phyloP scores from a whole-genome alignment of 2,888 invertebrate genomes.

The Amphipyra tragopoginis region DNA sequence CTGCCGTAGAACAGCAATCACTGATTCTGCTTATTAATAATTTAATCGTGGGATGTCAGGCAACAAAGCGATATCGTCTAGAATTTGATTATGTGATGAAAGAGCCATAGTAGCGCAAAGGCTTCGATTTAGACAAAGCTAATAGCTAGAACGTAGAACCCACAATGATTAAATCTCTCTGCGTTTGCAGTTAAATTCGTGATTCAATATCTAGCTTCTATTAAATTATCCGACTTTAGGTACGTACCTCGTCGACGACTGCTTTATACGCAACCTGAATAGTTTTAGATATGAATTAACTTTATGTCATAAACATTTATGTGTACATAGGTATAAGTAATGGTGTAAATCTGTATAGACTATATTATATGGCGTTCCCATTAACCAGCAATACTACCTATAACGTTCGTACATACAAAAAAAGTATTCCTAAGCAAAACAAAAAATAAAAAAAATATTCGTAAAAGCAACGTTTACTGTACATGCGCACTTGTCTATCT shows the following conservation, averaged over 20 bases:
- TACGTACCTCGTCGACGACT: conserved; percentile 15
- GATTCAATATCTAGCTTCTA: conserved; percentile 32
- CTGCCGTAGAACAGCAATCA: no score
- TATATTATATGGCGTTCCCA: no score
- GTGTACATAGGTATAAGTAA: not conserved
- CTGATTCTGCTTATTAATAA: no score
- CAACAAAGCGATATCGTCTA: no score
- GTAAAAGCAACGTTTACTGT: no score
- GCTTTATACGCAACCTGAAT: conserved; percentile 24
- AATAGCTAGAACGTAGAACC: conserved; percentile 24
- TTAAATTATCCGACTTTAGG: conserved; percentile 18
- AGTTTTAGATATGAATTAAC: conserved; percentile 31
- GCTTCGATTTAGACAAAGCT: conserved; percentile 11
- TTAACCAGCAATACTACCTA: no score
- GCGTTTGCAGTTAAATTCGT: conserved; percentile 37
- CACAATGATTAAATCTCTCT: conserved; percentile 19
- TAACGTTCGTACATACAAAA: no score
- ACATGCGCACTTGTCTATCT: no score
- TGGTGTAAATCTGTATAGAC: not conserved
- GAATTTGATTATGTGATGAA: no score
- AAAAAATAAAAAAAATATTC: no score
- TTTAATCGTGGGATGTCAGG: no score
- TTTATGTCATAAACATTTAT: conserved; percentile 1
- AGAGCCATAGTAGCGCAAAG: not conserved
- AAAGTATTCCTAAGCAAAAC: no score